phyloP scores from a whole-genome alignment of 2,888 invertebrate genomes.

The Drosophila percnosoma region DNA sequence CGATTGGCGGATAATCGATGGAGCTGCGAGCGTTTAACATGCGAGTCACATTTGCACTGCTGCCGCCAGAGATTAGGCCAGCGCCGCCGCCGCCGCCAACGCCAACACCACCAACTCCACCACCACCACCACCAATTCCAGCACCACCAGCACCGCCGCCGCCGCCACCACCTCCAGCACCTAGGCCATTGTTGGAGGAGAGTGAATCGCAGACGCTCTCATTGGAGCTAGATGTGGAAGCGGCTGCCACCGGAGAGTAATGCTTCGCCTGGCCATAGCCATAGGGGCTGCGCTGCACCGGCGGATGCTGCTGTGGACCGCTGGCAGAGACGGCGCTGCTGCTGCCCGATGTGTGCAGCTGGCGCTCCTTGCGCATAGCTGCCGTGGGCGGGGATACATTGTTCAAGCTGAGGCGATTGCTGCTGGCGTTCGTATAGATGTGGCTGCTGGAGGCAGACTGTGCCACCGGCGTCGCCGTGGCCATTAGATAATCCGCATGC shows the following conservation, averaged over 20 bases:
- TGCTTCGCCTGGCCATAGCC: conserved; percentile 82
- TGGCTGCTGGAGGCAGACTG: conserved; percentile 72
- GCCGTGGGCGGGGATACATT: conserved; percentile 83
- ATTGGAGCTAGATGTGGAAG: conserved; percentile 91
- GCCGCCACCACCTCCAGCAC: conserved; percentile 76
- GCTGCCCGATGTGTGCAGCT: conserved; percentile 62
- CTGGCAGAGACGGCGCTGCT: conserved; percentile 41
- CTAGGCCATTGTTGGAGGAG: conserved; percentile 86
- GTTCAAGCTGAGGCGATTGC: conserved; percentile 78
- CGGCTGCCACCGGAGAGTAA: conserved; percentile 82
- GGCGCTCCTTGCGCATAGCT: conserved; percentile 79
- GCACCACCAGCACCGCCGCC: conserved; percentile 18
- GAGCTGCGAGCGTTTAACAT: conserved; percentile 74
- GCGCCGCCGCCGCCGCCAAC: not conserved
- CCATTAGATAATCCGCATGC: conserved; percentile 81
- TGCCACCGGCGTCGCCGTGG: conserved; percentile 79
- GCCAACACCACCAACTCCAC: conserved; percentile 34
- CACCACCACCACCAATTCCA: not conserved
- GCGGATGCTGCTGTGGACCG: conserved; percentile 77
- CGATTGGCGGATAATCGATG: conserved; percentile 80
- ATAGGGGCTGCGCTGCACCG: conserved; percentile 79
- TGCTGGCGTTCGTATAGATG: conserved; percentile 66
- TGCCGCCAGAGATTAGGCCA: conserved; percentile 31
- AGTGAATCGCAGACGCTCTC: conserved; percentile 92
- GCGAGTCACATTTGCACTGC: conserved; percentile 59